Base-by-base conservation (phyloP, 2,888 invertebrate species). In the Tipula confusa region DNA sequence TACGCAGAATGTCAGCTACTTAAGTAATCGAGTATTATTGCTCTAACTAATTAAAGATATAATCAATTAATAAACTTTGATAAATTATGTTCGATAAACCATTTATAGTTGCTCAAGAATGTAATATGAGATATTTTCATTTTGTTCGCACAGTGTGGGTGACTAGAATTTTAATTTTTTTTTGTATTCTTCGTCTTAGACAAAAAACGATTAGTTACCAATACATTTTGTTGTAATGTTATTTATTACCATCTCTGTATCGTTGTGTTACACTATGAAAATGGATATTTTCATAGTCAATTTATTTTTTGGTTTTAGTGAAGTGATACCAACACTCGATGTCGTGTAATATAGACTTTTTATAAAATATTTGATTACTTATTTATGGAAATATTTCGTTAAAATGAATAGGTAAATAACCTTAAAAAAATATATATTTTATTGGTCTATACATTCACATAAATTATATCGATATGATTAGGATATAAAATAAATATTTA, bases 131-230 rank as follows among this genome's bases (percentile, higher is more conserved):
- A 64, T 64, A 24, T 64, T 43, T 15, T 43, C 6, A 11, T 15
- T 43, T 43, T 11, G 64, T 2, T 64, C 18, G 64, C 9, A 64
- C 64, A 24, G 64, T 64, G 64, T 64, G 64, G 64, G 64, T 64
- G 43, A 43, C 43, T 43, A n/a, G n/a, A n/a, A n/a, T n/a, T n/a
- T n/a, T n/a, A n/a, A n/a, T 43, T 43, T 43, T 43, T n/a, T 43
- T n/a, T n/a, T 43, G 13, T n/a, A n/a, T 43, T 43, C 43, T 43
- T 43, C 43, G 64, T 64, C 64, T 64, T 24, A 64, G 64, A 64
- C 64, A 64, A 64, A n/a, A n/a, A 64, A 18, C 64, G 64, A 64
- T 64, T 64, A 64, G 64, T 64, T 64, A 64, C 64, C n/a, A 64
- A 1, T 64, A 64, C 64, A 64, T 24, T 24, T 24, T 24, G 24